Evolutionary conservation across 1,140 invertebrate genomes (phyloP), one percentile per base, ranked within the genome.

Genomic region (Sycophila sp.): DNA sequence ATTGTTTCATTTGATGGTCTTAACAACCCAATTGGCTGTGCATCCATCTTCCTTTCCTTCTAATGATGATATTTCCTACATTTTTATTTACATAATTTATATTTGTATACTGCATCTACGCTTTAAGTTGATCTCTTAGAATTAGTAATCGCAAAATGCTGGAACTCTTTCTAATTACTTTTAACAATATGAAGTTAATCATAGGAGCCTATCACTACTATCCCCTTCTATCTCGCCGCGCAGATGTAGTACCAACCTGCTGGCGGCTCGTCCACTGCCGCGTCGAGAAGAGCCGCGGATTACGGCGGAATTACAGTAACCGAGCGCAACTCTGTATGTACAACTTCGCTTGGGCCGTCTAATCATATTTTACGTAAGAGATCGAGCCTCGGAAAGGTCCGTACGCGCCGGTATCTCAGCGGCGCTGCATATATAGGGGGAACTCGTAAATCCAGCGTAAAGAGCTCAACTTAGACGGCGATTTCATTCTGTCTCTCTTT

Each of bases 331-430:
- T 36, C 17, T 19, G n/a, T 17, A 17, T 15, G n/a, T 11, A 47
- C 42, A 3, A 11, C 6, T 13, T 30, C 6, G 30, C n/a, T 13
- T 15, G 56, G 34, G 34, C 36, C 56, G 19, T n/a, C 56, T 59
- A 59, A 59, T 59, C 56, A 59, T 59, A 59, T 40, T 59, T 59
- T 59, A 40, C 56, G 56, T 40, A 59, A 59, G 5, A 15, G 28
- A n/a, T 22, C 6, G 32, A 28, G 32, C 53, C 28, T 28, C n/a
- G n/a, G 26, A 36, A 36, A 36, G 30, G 32, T 19, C 53, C 30
- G 36, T 15, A n/a, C n/a, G n/a, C n/a, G n/a, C n/a, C n/a, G n/a
- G n/a, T n/a, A n/a, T n/a, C n/a, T n/a, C n/a, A n/a, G 36, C 6
- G 2, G 4, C 15, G 42, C n/a, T 19, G n/a, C 17, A 10, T 47